These are phyloP conservation scores for Corvus hawaiiensis DNA, from an alignment of 2,113 vertebrate genomes.

Conservation along the genomic window DNA sequence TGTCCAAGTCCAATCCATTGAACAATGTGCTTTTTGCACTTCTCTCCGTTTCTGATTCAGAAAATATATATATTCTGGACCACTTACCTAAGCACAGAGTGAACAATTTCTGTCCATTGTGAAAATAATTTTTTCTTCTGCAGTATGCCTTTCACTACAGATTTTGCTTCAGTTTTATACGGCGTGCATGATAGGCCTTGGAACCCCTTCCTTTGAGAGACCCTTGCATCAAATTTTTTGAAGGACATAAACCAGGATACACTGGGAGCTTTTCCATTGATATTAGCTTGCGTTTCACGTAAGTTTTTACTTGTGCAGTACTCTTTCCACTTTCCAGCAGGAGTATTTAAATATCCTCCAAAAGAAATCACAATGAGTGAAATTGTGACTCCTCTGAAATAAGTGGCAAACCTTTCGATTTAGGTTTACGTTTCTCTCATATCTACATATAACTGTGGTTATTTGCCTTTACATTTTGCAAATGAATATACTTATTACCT, in stretches of 20 bases:
- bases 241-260: not conserved
- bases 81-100: not conserved
- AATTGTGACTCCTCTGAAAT: not conserved
- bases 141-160: not conserved
- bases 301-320: not conserved
- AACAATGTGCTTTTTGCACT: not conserved
- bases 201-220: not conserved
- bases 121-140: not conserved
- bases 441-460: fast-evolving
- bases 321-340: not conserved
- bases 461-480: not conserved
- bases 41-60: not conserved
- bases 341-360: not conserved
- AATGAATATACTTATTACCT: not conserved
- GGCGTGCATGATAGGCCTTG: fast-evolving
- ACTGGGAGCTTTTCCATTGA: not conserved
- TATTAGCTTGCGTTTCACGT: not conserved
- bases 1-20: not conserved
- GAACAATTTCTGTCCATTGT: not conserved
- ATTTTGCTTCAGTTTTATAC: not conserved
- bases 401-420: not conserved
- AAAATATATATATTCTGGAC: not conserved
- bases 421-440: not conserved
- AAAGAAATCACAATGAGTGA: not conserved
- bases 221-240: not conserved